A percentile compares a stretch with the other conserved stretches of the same genome.
phyloP scores from a whole-genome alignment of 2,888 invertebrate species.

The Cheilosia variabilis region DNA sequence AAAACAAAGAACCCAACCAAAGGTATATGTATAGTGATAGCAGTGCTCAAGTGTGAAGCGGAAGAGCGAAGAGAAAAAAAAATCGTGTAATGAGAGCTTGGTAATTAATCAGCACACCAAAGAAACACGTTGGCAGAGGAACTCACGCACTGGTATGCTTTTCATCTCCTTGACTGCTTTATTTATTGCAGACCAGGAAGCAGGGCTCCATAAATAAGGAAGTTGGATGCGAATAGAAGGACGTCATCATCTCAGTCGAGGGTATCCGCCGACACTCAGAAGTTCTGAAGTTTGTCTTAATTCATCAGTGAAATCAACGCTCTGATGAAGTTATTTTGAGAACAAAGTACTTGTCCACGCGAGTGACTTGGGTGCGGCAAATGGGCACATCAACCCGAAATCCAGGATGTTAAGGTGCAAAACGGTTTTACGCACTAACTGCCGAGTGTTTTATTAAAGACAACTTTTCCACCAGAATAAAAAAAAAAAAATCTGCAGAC shows the following conservation, averaged over 20 bases:
- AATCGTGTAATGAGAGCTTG: constrained; percentile 52
- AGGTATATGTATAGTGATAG: not conserved
- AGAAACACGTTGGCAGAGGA: constrained; percentile 16
- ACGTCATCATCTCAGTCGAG: constrained; percentile 30
- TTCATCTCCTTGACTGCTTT: constrained; percentile 1
- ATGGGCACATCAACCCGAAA: not conserved
- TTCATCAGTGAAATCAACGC: constrained; percentile 41
- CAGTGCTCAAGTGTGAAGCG: too few species aligned
- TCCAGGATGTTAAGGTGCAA: too few species aligned
- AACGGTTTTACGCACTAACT: too few species aligned
- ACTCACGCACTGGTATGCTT: constrained; percentile 31
- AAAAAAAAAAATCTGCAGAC: too few species aligned
- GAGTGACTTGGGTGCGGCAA: not conserved
- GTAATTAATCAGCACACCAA: constrained; percentile 60
- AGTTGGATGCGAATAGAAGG: constrained; percentile 23
- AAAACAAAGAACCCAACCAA: constrained; percentile 22
- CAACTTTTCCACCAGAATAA: too few species aligned
- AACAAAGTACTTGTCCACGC: not conserved
- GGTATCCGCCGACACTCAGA: constrained; percentile 20
- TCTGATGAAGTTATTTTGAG: constrained; percentile 30
- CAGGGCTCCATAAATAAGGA: constrained; percentile 18
- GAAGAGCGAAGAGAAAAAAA: constrained; percentile 14
- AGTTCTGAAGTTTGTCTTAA: constrained; percentile 42
- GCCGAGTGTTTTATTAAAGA: too few species aligned
- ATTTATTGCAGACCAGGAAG: constrained; percentile 16